Conservation (phyloP, 2,888 invertebrate genomes). For the Lamproptera curius region DNA sequence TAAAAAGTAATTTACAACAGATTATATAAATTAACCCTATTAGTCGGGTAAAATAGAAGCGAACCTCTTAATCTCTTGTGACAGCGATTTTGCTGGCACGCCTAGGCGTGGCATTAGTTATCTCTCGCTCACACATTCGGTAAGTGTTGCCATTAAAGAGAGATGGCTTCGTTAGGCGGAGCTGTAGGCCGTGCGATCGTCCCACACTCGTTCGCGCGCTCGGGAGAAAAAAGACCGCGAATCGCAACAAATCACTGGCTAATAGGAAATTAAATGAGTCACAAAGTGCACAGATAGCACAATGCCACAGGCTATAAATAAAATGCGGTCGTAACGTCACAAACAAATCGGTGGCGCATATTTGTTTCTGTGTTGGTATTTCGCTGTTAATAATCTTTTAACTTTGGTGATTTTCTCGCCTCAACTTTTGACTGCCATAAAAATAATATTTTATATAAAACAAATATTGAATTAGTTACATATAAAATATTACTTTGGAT, state of each 20-base stretch:
- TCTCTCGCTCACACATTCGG: conserved; percentile 20
- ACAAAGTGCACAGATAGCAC: conserved; percentile 25
- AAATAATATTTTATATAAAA: no score
- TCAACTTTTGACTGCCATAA: no score
- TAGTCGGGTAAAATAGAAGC: conserved; percentile 13
- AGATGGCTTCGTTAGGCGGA: conserved; percentile 46
- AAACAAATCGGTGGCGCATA: no score
- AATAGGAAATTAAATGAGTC: conserved; percentile 44
- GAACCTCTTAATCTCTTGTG: conserved; percentile 15
- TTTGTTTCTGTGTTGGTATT: no score
- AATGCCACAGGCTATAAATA: conserved; percentile 22
- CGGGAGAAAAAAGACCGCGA: conserved; percentile 34
- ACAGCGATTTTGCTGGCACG: conserved; percentile 6
- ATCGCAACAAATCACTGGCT: conserved; percentile 48
- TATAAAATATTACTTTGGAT: no score
- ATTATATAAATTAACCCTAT: conserved; percentile 14
- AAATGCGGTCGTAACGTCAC: no score
- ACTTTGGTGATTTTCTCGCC: no score
- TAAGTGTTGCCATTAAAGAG: conserved; percentile 26
- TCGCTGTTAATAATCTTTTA: no score
- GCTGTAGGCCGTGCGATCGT: conserved; percentile 36
- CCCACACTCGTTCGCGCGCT: conserved; percentile 41
- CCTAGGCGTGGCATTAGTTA: conserved; percentile 25
- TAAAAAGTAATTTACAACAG: conserved; percentile 11
- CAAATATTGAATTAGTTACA: no score